Conservation (phyloP, 2,797 vertebrate species). For the Tamandua tetradactyla region DNA sequence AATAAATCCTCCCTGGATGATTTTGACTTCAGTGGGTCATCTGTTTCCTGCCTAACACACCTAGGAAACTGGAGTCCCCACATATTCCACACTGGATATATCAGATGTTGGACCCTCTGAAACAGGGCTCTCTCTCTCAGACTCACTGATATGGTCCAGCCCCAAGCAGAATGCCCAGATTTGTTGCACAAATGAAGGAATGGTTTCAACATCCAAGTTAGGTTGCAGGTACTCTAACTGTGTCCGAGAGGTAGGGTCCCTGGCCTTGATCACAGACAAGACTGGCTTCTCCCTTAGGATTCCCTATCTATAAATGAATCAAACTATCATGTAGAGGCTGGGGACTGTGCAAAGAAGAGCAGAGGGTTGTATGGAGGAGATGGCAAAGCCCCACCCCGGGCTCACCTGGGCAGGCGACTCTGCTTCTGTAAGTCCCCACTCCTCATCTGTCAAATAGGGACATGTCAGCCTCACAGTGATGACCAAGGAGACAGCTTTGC, state of each 20-base stretch:
- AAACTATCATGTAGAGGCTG: not conserved
- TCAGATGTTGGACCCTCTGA: not conserved
- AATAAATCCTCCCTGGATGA: not conserved
- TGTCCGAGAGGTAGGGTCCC: not conserved
- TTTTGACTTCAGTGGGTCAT: not conserved
- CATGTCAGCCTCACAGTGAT: fast-evolving
- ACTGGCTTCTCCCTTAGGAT: too few relatives aligned
- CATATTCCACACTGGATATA: not conserved
- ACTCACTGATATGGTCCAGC: fast-evolving
- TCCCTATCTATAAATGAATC: not conserved
- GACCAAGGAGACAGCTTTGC: fast-evolving
- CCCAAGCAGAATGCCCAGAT: fast-evolving
- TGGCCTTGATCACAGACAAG: not conserved
- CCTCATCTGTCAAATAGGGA: too few relatives aligned
- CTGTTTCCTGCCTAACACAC: not conserved
- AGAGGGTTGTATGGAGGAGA: fast-evolving
- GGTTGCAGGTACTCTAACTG: not conserved
- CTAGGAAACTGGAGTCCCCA: not conserved
- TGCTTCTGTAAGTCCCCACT: too few relatives aligned
- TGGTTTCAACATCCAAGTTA: not conserved
- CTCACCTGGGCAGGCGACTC: not conserved
- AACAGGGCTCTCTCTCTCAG: not conserved
- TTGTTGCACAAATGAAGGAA: not conserved
- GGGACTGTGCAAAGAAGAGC: not conserved
- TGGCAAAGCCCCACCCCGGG: not conserved